Evolutionary conservation across 1,140 invertebrate genomes (phyloP).

Genomic region (Diabrotica virgifera): DNA sequence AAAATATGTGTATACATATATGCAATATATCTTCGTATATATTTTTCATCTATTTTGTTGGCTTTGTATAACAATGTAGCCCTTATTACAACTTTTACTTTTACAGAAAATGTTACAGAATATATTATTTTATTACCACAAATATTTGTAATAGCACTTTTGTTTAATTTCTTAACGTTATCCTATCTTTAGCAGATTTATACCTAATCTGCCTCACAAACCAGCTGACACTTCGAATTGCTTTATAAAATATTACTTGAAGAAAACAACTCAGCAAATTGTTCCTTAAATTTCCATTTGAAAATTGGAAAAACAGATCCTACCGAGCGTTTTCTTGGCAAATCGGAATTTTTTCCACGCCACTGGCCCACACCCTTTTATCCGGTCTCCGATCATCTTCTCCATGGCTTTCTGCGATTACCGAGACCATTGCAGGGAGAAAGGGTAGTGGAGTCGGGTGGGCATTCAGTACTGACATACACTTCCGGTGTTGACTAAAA

Average conservation of each 20-base stretch:
- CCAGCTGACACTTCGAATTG: not conserved
- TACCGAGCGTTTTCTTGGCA: not conserved
- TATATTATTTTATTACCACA: too few species aligned
- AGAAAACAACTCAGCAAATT: not conserved
- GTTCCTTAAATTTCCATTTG: slow-evolving; percentile 3
- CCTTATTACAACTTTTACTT: too few species aligned
- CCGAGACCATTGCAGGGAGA: not conserved
- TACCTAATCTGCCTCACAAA: not conserved
- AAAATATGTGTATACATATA: too few species aligned
- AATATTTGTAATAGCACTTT: too few species aligned
- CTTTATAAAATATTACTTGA: not conserved
- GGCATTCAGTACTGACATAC: not conserved
- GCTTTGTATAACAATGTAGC: too few species aligned
- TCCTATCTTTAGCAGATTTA: too few species aligned
- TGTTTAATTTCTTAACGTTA: too few species aligned
- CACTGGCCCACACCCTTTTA: slow-evolving; percentile 1
- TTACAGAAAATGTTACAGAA: too few species aligned
- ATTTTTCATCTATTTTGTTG: too few species aligned
- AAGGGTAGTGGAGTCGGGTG: not conserved
- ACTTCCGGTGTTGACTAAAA: slow-evolving; percentile 2
- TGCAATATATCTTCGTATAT: too few species aligned
- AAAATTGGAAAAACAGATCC: slow-evolving; percentile 2
- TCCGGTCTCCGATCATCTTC: not conserved
- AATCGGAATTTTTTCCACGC: not conserved
- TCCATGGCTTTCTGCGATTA: not conserved